Base-by-base conservation (phyloP, 2,113 vertebrate genomes). In the Hippocampus barbouri region DNA sequence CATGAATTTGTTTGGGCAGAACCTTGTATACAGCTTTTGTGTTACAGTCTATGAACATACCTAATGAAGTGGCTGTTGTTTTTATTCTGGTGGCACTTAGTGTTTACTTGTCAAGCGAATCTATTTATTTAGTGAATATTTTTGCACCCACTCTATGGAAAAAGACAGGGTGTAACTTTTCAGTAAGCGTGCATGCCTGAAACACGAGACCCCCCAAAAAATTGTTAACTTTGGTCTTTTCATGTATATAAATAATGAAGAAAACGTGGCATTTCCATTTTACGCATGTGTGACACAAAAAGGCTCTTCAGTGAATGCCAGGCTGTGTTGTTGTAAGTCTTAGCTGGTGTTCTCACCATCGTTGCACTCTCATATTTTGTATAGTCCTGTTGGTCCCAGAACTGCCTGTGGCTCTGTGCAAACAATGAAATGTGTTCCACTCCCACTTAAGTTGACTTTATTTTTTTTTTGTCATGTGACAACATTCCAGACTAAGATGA, bases 391-490 rank as follows among this genome's bases (percentile, higher is more conserved):
- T 18, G 21, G 5, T 53, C 8, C 23, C 49, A 40, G 68, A 69
- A 69, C 53, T 57, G 68, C 68, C 68, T 69, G 51, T 43, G 68
- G 53, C 68, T 57, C 38, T 16, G 38, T 23, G 38, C 53, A 69
- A 69, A 69, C 68, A 69, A 69, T 56, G 30, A 20, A 53, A 66
- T 23, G 45, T 49, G 45, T 67, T 51, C 47, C 66, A 34, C 41
- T 67, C 45, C 66, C 9, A 53, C 45, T 67, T 27, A 14, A 67
- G 66, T 21, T 27, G 38, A 66, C 65, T 30, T 47, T 15, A 30
- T 47, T 15, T 14, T 56, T 1, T 23, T 56, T 56, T 25, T 25
- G 23, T 27, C 56, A 59, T 7, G n/a, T 49, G 41, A 66, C 65
- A 27, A 49, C 45, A 18, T 20, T 49, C 43, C 23, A 23, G 23